Evolutionary conservation across 2,113 vertebrate genomes (phyloP).

Genomic region (Myrmophylax atrothorax): DNA sequence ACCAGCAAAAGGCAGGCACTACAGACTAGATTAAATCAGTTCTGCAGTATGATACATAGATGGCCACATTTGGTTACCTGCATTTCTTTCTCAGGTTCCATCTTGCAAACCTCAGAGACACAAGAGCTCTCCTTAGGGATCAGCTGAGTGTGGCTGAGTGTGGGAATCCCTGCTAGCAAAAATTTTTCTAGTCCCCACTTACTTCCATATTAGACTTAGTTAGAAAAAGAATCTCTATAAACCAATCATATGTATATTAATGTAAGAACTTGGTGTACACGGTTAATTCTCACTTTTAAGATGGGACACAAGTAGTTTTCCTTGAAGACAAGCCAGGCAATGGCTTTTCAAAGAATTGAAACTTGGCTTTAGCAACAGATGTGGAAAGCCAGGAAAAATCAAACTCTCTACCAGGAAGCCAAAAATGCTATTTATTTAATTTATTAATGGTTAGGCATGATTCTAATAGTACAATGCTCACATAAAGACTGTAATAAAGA

Average conservation of each 20-base stretch:
- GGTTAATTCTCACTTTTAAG: constrained; percentile 18
- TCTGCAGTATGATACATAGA: background rate
- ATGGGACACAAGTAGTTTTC: constrained; percentile 15
- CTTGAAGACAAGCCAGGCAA: constrained; percentile 48
- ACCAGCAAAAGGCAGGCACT: background rate
- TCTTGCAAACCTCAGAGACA: background rate
- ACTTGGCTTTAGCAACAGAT: constrained; percentile 27
- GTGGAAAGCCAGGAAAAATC: constrained; percentile 44
- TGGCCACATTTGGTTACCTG: accelerated
- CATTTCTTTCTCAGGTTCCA: background rate
- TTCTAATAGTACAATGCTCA: constrained; percentile 14
- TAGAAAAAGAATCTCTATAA: background rate
- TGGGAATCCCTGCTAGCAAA: background rate
- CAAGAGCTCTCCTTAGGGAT: background rate
- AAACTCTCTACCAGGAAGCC: constrained; percentile 19
- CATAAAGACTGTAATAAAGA: background rate
- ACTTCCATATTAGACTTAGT: background rate
- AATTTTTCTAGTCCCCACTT: background rate
- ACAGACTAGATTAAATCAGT: background rate
- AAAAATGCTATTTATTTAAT: constrained; percentile 60
- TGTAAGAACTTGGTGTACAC: background rate
- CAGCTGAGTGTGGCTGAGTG: background rate
- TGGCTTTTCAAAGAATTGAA: constrained; percentile 52
- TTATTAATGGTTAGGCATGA: constrained; percentile 31
- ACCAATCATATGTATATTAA: background rate